Evolutionary conservation across 2,113 vertebrate genomes (phyloP), one percentile per base, ranked within the genome.

Genomic region (Corythoichthys intestinalis): DNA sequence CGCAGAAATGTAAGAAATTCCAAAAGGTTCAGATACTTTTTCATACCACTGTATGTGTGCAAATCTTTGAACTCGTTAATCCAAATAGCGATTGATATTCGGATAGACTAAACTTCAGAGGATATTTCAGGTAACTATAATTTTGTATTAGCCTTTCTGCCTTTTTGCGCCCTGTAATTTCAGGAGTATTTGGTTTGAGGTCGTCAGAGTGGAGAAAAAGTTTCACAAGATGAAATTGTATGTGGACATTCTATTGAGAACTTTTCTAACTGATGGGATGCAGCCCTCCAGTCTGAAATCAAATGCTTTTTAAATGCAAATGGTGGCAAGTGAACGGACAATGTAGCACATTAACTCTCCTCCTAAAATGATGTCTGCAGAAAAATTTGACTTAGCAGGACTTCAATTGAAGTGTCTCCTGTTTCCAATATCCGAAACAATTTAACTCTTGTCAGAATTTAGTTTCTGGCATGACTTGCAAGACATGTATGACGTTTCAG

Each of bases 251-350:
- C 17, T 62, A 20, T 62, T 20, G 41, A 62, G n/a, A 62, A 46
- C 10, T 20, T 62, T 37, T 39, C 20, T 12, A 28, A 56, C 53
- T 12, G 53, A 56, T 56, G 28, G 20, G 20, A 56, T 11, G 39
- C n/a, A 20, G 59, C 59, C 39, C n/a, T 28, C 59, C 39, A 28
- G 59, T 62, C 59, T 28, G n/a, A 41, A 62, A 62, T 44, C 39
- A 13, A 62, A 62, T 12, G 39, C 59, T 62, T 62, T 46, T 62
- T 46, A 62, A 62, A 62, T 62, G 59, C 39, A 62, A 62, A 62
- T 46, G 59, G 10, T 12, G 59, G 59, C 58, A 39, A 60, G 58
- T 39, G 37, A n/a, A 60, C 38, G 37, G 38, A 17, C 58, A 39
- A 39, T 35, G 58, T 39, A 20, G 11, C 10, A 11, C 38, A 62